These are phyloP conservation scores for Enteromius paludinosus DNA, from an alignment of 2,797 vertebrate species.

Conservation along the genomic window DNA sequence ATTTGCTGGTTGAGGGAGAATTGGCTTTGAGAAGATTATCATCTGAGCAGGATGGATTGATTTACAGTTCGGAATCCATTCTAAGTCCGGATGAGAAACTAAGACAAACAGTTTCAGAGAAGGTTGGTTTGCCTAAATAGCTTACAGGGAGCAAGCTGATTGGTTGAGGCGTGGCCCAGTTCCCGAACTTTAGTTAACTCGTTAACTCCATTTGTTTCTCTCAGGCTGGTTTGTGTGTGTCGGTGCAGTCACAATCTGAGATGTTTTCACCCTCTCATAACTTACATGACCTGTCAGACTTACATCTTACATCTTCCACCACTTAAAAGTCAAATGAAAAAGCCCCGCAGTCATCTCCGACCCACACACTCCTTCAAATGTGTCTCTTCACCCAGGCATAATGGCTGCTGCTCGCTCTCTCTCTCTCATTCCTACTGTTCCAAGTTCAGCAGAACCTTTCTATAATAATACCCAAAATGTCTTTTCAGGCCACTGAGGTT, in stretches of 20 bases:
- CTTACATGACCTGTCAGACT: constrained; percentile 25
- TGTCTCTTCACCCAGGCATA: constrained; percentile 8
- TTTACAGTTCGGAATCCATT: too few species aligned
- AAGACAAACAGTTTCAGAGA: too few species aligned
- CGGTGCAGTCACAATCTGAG: not conserved
- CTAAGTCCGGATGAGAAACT: too few species aligned
- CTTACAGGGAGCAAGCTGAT: too few species aligned
- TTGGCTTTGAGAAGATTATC: too few species aligned
- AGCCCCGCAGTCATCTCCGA: constrained; percentile 8
- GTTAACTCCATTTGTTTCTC: not conserved
- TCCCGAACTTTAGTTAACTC: too few species aligned
- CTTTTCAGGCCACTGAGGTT: constrained; percentile 11
- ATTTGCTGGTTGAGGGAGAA: too few species aligned
- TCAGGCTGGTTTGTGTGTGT: constrained; percentile 24
- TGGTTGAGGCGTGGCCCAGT: too few species aligned
- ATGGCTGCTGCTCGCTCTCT: not conserved
- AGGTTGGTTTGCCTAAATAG: too few species aligned
- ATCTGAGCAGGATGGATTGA: too few species aligned
- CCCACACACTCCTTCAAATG: constrained; percentile 33
- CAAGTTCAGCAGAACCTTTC: constrained; percentile 5
- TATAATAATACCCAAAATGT: constrained; percentile 3
- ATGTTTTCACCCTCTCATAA: constrained; percentile 21
- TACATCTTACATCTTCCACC: constrained; percentile 10
- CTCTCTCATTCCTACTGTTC: constrained; percentile 5
- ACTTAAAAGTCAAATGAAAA: constrained; percentile 30